Evolutionary conservation across 2,888 invertebrate genomes (phyloP).

Genomic region (Phaedon cochleariae): DNA sequence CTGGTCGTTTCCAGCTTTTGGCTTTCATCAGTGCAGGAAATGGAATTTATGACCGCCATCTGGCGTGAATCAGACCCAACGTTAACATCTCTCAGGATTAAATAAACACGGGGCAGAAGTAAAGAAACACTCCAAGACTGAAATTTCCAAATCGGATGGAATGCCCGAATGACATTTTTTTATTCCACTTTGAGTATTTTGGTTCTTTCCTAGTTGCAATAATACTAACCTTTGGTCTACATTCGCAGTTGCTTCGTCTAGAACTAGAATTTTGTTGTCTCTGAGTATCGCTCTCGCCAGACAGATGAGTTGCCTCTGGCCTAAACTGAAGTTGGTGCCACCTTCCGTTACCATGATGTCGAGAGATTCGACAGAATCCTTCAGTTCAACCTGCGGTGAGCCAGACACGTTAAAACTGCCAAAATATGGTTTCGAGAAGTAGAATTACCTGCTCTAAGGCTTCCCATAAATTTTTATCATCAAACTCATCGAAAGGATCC

Average conservation of each 20-base stretch:
- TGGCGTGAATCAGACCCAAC: no score
- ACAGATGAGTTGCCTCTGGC: slow-evolving; percentile 89
- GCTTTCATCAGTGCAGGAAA: no score
- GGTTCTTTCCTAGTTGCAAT: no score
- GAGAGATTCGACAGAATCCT: slow-evolving; percentile 69
- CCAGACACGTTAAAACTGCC: slow-evolving; percentile 70
- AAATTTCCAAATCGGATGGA: no score
- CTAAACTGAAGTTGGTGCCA: slow-evolving; percentile 85
- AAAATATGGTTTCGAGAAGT: no score
- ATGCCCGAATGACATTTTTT: no score
- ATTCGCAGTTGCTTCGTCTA: slow-evolving; percentile 95
- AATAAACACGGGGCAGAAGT: no score
- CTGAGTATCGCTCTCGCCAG: slow-evolving; percentile 86
- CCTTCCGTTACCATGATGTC: slow-evolving; percentile 78
- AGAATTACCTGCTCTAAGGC: slow-evolving; percentile 78
- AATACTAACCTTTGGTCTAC: slow-evolving; percentile 84
- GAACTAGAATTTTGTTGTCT: slow-evolving; percentile 82
- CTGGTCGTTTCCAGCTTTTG: no score
- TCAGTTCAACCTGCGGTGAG: slow-evolving; percentile 77
- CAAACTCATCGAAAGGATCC: slow-evolving; percentile 81
- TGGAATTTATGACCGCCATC: no score
- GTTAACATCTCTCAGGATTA: no score
- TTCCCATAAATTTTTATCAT: slow-evolving; percentile 79
- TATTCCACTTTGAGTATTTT: no score
- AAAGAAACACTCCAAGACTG: no score